phyloP scores from a whole-genome alignment of 2,113 vertebrate genomes.

The Malurus cyaneus region DNA sequence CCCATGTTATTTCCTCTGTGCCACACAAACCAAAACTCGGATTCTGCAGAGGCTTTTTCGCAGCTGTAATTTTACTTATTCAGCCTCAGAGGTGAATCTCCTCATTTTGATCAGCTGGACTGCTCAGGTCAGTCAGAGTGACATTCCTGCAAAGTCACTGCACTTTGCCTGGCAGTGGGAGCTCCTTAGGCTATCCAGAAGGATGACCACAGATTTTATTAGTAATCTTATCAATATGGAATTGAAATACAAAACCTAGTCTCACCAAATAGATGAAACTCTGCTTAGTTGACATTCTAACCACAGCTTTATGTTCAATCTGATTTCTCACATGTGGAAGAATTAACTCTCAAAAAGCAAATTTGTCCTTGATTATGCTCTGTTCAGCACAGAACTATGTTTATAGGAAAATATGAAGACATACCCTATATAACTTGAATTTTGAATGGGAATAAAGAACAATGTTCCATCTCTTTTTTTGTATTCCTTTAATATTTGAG shows the following conservation, averaged over 20 bases:
- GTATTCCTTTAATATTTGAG: neutral
- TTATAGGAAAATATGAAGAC: neutral
- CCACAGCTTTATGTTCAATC: neutral
- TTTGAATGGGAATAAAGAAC: neutral
- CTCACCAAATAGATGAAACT: neutral
- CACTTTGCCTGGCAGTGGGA: neutral
- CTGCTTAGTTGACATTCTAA: neutral
- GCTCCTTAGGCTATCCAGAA: neutral
- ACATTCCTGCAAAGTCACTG: neutral
- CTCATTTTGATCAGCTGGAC: neutral
- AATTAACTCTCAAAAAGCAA: neutral
- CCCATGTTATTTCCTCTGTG: neutral
- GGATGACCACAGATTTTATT: neutral
- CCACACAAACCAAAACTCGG: fast-evolving
- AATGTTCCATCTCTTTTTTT: neutral
- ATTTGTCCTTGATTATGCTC: neutral
- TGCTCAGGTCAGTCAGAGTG: neutral
- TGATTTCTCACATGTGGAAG: neutral
- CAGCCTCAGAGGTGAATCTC: neutral
- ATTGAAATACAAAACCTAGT: neutral
- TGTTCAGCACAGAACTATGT: neutral
- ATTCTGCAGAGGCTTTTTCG: neutral
- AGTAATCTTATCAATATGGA: neutral
- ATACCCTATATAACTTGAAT: neutral
- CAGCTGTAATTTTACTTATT: neutral